Evolutionary conservation across 2,113 vertebrate species (phyloP).

Genomic region (Podarcis muralis): DNA sequence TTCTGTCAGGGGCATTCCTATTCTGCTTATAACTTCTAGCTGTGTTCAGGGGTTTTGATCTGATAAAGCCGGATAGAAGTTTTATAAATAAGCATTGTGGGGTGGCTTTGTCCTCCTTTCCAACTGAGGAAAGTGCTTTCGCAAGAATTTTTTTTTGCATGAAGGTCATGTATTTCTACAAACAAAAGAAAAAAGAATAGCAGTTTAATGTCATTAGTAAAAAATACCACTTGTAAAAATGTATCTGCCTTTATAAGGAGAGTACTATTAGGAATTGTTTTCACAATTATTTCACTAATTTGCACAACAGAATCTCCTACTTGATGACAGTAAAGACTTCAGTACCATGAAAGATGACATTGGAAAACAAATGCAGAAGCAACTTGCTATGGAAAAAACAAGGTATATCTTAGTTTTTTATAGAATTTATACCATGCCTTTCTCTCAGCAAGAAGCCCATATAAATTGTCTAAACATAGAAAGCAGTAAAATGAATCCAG

Average conservation of each 20-base stretch:
- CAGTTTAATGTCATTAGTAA: neutral
- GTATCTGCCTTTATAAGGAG: neutral
- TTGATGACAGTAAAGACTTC: slow-evolving; percentile 85
- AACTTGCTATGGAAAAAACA: slow-evolving; percentile 70
- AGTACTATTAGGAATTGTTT: neutral
- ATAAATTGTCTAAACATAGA: neutral
- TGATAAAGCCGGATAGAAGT: neutral
- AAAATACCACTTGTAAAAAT: neutral
- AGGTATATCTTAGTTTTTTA: neutral
- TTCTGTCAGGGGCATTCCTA: too few relatives aligned
- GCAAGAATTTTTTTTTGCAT: neutral
- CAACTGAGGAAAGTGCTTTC: neutral
- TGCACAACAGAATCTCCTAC: slow-evolving; percentile 81
- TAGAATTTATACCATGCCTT: neutral
- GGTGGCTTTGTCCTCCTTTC: neutral
- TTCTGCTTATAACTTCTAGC: neutral
- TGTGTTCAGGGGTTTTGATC: neutral
- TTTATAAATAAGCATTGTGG: neutral
- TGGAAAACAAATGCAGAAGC: slow-evolving; percentile 79
- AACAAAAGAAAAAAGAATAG: neutral
- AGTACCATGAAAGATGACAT: slow-evolving; percentile 78
- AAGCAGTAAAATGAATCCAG: neutral
- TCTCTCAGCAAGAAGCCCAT: neutral
- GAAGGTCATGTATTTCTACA: neutral
- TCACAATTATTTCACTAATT: neutral